These are phyloP conservation scores for Drosophila ficusphila DNA, from an alignment of 1,140 invertebrate genomes.

Conservation along the genomic window DNA sequence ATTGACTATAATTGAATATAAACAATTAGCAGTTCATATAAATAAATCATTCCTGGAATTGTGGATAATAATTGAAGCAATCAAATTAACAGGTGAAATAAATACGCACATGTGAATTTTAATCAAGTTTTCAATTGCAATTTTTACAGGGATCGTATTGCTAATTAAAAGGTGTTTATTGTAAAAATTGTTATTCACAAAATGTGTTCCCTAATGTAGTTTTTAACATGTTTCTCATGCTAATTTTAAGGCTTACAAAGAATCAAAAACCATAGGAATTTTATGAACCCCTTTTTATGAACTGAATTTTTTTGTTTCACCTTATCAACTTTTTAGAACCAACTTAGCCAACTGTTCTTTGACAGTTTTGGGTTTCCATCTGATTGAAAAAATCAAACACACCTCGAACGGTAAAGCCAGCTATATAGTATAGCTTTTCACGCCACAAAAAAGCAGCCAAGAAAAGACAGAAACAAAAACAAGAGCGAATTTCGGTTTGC, in stretches of 20 bases:
- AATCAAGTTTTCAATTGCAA: not conserved
- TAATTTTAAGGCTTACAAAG: not conserved
- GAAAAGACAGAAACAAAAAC: constrained; percentile 23
- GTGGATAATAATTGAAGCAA: not conserved
- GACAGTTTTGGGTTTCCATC: constrained; percentile 29
- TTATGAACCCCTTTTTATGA: no score
- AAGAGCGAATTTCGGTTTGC: constrained; percentile 48
- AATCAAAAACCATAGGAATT: not conserved
- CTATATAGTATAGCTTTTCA: constrained; percentile 23
- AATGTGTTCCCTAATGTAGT: no score
- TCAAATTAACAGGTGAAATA: not conserved
- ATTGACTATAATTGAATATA: constrained; percentile 24
- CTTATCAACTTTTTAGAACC: constrained; percentile 11
- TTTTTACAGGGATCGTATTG: not conserved
- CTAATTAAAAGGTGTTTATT: no score
- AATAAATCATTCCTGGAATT: not conserved
- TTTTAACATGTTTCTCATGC: no score
- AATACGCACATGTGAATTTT: not conserved
- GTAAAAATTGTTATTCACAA: no score
- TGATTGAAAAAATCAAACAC: constrained; percentile 32
- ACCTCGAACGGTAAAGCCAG: constrained; percentile 32
- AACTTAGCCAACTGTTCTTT: constrained; percentile 20
- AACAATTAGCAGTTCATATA: constrained; percentile 30
- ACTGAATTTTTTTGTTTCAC: not conserved
- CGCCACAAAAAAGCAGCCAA: constrained; percentile 21